Base-by-base conservation (phyloP, 2,888 invertebrate species). In the Camptogramma bilineatum region DNA sequence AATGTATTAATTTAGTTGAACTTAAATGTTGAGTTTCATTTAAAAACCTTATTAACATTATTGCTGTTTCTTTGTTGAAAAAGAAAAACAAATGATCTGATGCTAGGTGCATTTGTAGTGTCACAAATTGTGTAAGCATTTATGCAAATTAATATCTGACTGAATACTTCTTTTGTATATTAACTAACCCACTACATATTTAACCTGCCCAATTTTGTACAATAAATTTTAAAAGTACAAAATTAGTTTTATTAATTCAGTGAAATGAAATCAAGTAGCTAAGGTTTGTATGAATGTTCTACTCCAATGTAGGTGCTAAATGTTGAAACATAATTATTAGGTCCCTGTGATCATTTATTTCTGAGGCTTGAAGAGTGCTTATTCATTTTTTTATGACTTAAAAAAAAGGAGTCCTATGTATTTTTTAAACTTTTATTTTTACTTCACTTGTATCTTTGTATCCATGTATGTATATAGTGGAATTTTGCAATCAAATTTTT, bases 81-180 rank as follows among this genome's bases (percentile, higher is more conserved):
- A 68, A 63, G 70, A 62, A 4, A 39, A 28, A 17, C 28, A 52
- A 31, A 77, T 79, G 85, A 87, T 86, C 84, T 87, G 85, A 76
- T 72, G 67, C 57, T 50, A 73, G 71, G 34, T 39, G 34, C 34
- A 39, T 39, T 39, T 75, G 65, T 71, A 69, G 63, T 76, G 79
- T 83, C 79, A 78, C 81, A 81, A 80, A 56, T 62, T 80, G 79
- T 78, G 67, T 78, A 78, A 82, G 87, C 87, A 87, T 89, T 87
- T 89, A 85, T 79, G 83, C 82, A 84, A 84, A 85, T 85, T 80
- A 78, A 82, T 82, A 74, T 85, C 86, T 86, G 87, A 91, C 88
- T 90, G 86, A 86, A 84, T 87, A 88, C 28, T 42, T 81, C n/a
- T 79, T 85, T 34, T 64, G 19, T 60, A 28, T 52, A 54, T 21